Percentiles rank a stretch among this genome's conserved stretches.
These are phyloP conservation scores for Gnathonemus longibarbis DNA, from an alignment of 2,113 vertebrate genomes.

Conservation along the genomic window DNA sequence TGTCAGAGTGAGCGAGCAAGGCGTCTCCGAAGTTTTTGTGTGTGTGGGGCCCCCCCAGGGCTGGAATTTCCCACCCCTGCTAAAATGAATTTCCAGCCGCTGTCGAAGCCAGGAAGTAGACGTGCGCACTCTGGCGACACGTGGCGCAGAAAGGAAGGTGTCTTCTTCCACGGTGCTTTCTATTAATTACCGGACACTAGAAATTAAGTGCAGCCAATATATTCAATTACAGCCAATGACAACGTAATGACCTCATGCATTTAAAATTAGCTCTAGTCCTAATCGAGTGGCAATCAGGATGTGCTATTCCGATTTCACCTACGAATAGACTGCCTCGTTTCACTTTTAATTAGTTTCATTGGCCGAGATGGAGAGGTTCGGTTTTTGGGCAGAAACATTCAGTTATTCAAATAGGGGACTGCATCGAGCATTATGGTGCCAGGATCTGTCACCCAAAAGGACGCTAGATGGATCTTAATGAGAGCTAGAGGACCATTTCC, in stretches of 20 bases:
- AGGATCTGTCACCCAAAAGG: conserved; percentile 39
- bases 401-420: conserved; percentile 35
- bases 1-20: no score
- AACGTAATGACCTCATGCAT: conserved; percentile 35
- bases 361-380: conserved; percentile 37
- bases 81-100: background rate
- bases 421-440: conserved; percentile 34
- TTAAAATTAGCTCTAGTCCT: conserved; percentile 33
- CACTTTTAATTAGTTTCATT: conserved; percentile 48
- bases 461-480: conserved; percentile 34
- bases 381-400: conserved; percentile 40
- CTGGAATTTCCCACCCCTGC: background rate
- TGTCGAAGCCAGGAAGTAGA: background rate
- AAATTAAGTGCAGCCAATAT: conserved; percentile 26
- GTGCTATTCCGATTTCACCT: conserved; percentile 28
- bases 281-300: conserved; percentile 36
- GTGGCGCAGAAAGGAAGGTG: background rate
- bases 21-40: background rate
- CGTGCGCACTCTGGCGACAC: background rate
- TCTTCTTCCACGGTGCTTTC: conserved; percentile 1
- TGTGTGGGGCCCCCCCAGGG: background rate
- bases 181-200: conserved; percentile 24
- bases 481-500: conserved; percentile 32
- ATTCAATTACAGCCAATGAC: conserved; percentile 22
- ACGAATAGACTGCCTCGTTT: conserved; percentile 27